These are phyloP conservation scores for Gavia stellata DNA, from an alignment of 2,113 vertebrate genomes.

Conservation along the genomic window DNA sequence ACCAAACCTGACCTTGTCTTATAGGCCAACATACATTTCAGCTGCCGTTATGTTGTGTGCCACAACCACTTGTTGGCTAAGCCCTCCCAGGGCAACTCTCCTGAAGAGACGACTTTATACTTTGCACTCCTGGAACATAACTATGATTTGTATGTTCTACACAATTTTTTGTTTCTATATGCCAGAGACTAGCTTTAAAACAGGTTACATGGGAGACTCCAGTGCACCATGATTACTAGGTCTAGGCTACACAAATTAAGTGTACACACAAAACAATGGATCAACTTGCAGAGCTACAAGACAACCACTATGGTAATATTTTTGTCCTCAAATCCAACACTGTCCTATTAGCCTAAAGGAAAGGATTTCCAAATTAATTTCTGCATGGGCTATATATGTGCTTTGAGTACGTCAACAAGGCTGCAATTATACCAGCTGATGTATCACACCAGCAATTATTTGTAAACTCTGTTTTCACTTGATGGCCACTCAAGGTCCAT, in stretches of 20 bases:
- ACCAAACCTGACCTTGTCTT: neutral
- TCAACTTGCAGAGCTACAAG: neutral
- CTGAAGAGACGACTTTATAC: neutral
- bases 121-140: neutral
- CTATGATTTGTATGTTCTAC: neutral
- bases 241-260: neutral
- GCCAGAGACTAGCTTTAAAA: neutral
- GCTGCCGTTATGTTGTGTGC: fast-evolving
- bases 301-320: neutral
- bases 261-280: neutral
- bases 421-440: neutral
- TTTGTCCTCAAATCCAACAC: neutral
- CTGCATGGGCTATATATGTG: neutral
- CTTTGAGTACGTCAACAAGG: neutral
- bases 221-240: neutral
- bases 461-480: neutral
- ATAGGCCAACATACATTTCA: neutral
- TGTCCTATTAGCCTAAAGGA: neutral
- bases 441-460: neutral
- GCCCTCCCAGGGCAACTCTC: neutral
- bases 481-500: neutral
- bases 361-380: neutral
- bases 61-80: neutral
- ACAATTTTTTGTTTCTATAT: neutral
- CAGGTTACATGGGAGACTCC: neutral